Conservation (phyloP, 2,888 invertebrate species). For the Litoditis marina region DNA sequence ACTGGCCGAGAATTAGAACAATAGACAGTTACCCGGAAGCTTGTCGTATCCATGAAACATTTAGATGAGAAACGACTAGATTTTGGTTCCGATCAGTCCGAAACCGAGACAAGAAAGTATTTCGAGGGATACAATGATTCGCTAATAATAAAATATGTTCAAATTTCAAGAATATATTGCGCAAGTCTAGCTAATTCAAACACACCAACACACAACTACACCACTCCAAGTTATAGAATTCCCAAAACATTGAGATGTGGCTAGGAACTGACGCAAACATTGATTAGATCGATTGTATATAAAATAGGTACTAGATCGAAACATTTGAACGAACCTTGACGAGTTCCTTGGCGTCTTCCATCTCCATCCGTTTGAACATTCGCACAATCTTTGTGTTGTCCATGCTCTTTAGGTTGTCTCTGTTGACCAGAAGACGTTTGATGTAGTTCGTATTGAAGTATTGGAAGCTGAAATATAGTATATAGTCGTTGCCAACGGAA, state of each 20-base stretch:
- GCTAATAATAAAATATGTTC: no score
- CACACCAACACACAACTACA: not conserved
- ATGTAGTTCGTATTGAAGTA: constrained; percentile 42
- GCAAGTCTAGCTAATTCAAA: not conserved
- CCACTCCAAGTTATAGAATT: not conserved
- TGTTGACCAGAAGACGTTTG: constrained; percentile 45
- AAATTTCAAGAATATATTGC: no score
- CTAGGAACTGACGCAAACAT: not conserved
- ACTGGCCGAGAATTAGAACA: no score
- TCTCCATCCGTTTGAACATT: constrained; percentile 33
- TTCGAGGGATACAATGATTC: no score
- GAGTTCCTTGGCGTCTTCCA: constrained; percentile 38
- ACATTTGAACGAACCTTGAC: no score
- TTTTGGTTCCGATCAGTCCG: no score
- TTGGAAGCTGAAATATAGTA: constrained; percentile 26
- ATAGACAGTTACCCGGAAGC: no score
- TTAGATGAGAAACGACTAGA: no score
- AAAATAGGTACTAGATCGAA: no score
- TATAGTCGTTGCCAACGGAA: no score
- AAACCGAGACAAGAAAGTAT: no score
- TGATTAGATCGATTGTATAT: not conserved
- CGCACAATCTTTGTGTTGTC: constrained; percentile 54
- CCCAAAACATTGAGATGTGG: not conserved
- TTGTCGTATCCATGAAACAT: no score
- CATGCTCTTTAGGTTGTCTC: constrained; percentile 42